phyloP scores from a whole-genome alignment of 1,140 invertebrate species.

The Atta colombica region DNA sequence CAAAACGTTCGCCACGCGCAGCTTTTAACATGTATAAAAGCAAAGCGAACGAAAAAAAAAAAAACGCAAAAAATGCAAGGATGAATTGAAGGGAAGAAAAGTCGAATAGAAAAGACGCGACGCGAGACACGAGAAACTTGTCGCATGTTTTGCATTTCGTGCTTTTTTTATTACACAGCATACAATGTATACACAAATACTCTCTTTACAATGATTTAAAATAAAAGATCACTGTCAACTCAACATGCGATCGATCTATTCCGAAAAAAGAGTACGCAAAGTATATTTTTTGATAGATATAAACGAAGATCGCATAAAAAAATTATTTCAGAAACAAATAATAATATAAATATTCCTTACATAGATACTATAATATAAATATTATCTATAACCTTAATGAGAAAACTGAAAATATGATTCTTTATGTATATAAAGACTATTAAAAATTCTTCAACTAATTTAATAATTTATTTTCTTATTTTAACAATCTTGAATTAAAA shows the following conservation, averaged over 20 bases:
- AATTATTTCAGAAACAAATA: neutral
- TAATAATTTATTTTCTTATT: neutral
- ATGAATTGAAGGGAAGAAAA: constrained; percentile 30
- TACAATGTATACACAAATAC: neutral
- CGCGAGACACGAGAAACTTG: neutral
- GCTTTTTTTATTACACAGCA: constrained; percentile 7
- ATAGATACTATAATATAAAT: no score
- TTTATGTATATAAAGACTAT: neutral
- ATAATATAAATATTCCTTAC: neutral
- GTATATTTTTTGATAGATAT: neutral
- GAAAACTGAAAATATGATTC: neutral
- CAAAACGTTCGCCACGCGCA: constrained; percentile 20
- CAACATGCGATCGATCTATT: neutral
- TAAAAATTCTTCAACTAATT: neutral
- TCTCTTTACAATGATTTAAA: neutral
- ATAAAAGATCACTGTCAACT: constrained; percentile 11
- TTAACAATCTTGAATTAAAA: neutral
- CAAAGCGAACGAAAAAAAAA: constrained; percentile 27
- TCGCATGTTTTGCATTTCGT: constrained; percentile 26
- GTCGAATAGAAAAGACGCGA: constrained; percentile 12
- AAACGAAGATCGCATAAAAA: neutral
- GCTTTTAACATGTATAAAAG: constrained; percentile 65
- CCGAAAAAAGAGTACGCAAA: neutral
- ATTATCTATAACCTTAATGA: neutral
- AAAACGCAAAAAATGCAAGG: constrained; percentile 42